Evolutionary conservation across 2,888 invertebrate species (phyloP).

Genomic region (Gordius sp.): DNA sequence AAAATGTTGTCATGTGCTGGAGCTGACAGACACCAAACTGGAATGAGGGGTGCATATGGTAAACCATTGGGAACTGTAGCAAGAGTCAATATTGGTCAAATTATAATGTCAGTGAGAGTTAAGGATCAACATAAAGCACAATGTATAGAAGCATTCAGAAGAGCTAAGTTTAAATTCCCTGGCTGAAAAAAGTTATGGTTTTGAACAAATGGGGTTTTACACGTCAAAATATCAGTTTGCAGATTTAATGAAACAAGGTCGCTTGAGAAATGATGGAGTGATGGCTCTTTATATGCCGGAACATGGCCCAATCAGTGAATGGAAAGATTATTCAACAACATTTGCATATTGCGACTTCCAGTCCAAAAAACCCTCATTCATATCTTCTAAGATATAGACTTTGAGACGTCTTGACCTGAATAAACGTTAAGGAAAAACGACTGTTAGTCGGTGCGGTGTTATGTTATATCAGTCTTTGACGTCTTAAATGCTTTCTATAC

Average conservation of each 20-base stretch:
- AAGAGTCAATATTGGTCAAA: slow-evolving; percentile 89
- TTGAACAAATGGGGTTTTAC: slow-evolving; percentile 99
- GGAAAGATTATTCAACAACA: slow-evolving; percentile 32
- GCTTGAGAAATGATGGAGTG: slow-evolving; percentile 67
- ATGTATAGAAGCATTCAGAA: slow-evolving; percentile 83
- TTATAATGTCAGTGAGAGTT: slow-evolving; percentile 89
- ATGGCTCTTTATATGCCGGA: slow-evolving; percentile 74
- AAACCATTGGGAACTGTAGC: slow-evolving; percentile 99
- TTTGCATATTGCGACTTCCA: no score
- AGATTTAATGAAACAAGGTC: slow-evolving; percentile 49
- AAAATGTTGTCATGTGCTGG: slow-evolving; percentile 99
- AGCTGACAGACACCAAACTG: slow-evolving; percentile 99
- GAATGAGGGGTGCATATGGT: slow-evolving; percentile 97
- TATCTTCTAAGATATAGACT: no score
- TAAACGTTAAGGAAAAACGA: no score
- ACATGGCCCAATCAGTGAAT: slow-evolving; percentile 66
- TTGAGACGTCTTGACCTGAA: no score
- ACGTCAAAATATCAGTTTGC: slow-evolving; percentile 66
- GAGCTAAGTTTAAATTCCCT: slow-evolving; percentile 99
- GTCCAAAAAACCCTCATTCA: no score
- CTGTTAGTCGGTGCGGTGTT: no score
- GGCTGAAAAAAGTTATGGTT: slow-evolving; percentile 94
- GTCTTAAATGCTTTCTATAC: no score
- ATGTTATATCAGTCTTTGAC: no score
- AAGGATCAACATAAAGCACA: slow-evolving; percentile 78